Conservation (phyloP, 2,797 vertebrate genomes). For the Bovichtus diacanthus region DNA sequence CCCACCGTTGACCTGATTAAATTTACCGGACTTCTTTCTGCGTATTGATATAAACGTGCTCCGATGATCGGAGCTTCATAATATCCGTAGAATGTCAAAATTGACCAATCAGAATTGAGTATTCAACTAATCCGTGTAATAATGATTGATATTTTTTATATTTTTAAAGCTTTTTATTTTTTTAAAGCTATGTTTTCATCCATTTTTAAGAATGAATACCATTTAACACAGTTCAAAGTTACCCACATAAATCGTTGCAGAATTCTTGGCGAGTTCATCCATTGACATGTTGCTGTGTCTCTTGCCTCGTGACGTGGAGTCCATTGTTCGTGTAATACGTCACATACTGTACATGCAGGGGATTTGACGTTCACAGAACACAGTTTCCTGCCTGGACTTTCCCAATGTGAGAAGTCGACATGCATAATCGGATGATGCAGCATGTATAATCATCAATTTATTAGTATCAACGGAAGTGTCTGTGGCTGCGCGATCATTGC, state of each 20-base stretch:
- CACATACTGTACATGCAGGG: not conserved
- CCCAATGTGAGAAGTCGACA: not conserved
- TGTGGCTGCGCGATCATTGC: conserved; percentile 58
- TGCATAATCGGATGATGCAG: conserved; percentile 56
- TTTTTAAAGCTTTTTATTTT: too few species aligned
- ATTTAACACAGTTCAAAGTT: not conserved
- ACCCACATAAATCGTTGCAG: not conserved
- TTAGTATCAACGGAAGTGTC: conserved; percentile 45
- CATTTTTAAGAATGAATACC: not conserved
- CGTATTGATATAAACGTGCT: too few species aligned
- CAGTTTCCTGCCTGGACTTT: not conserved
- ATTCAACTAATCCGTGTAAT: too few species aligned
- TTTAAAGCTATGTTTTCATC: not conserved
- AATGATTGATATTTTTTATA: too few species aligned
- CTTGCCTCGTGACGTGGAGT: not conserved
- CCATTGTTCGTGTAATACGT: not conserved
- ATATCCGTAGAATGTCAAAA: too few species aligned
- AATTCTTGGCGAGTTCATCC: not conserved
- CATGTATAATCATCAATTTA: conserved; percentile 57
- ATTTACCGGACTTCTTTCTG: too few species aligned
- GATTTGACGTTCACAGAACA: conserved; percentile 1
- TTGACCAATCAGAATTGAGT: too few species aligned
- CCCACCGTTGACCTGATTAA: too few species aligned
- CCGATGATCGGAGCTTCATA: too few species aligned
- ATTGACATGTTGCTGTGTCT: not conserved